Conservation (phyloP, 2,797 vertebrate species). For the Macropus fuliginosus region DNA sequence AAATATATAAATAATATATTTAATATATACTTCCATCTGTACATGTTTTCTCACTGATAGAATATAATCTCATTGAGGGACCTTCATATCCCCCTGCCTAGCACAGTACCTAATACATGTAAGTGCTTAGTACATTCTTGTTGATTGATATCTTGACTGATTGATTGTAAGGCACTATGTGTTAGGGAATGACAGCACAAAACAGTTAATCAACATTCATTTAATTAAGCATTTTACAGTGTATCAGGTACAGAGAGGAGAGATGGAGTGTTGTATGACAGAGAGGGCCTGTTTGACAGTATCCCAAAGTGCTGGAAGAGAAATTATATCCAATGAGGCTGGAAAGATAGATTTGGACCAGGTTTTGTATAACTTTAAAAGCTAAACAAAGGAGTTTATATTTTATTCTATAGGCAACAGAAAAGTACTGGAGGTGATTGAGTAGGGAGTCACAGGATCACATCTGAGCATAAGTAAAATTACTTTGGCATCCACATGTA, state of each 20-base stretch:
- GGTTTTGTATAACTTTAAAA: background rate
- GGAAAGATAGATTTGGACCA: background rate
- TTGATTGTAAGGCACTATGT: background rate
- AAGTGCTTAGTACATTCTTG: background rate
- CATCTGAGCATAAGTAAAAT: background rate
- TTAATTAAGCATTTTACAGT: background rate
- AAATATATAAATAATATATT: background rate
- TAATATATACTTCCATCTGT: background rate
- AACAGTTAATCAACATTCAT: background rate
- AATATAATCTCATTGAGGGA: background rate
- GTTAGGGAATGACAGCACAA: background rate
- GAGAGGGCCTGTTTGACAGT: background rate
- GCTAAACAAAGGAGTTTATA: background rate
- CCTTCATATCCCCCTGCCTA: background rate
- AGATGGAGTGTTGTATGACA: background rate
- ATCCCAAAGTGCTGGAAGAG: background rate
- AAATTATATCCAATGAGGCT: background rate
- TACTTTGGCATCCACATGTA: background rate
- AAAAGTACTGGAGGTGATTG: background rate
- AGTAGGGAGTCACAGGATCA: background rate
- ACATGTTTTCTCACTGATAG: background rate
- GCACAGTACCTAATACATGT: background rate
- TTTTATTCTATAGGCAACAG: background rate
- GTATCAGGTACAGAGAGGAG: too few species aligned
- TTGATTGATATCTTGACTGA: background rate